Base-by-base conservation (phyloP, 2,113 vertebrate species). In the Pterocles gutturalis region DNA sequence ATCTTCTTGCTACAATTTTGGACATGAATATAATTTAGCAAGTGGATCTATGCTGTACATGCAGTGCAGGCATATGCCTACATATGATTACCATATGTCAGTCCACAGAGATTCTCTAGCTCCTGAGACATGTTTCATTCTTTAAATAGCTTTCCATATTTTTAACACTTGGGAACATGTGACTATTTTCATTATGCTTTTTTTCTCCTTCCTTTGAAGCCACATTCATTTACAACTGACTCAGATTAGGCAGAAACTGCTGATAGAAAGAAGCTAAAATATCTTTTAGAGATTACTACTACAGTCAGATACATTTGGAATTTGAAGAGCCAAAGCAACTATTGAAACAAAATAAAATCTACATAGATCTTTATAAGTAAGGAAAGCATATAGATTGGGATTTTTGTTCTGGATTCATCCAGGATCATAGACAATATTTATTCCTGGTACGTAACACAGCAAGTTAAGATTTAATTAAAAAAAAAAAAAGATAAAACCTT, bases 141-240 rank as follows among this genome's bases (percentile, higher is more conserved):
- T 87, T 94, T 91, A 94, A 96, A 96, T 91, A 96, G 87, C 38
- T 84, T 84, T 84, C 64, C 34, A 71, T 87, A 51, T 92, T 95
- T 92, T 90, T 45, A 94, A 87, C 55, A 64, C 81, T 54, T 91
- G 78, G 48, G 29, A 78, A 75, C 43, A 81, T 33, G n/a, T 54
- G 67, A 38, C 60, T 90, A 34, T 70, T 94, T 89, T 75, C 33
- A 19, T 91, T 64, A 82, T 45, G 49, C 5, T 38, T 86, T 78
- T 80, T 71, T 90, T 5, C 41, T 93, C 9, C 25, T 88, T 95
- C 24, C 70, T 93, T 91, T 91, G 84, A 93, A 79, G 78, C 22
- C 36, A 48, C 16, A 13, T 38, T 21, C 19, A 79, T 72, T 91
- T 90, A 77, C 15, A 53, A 84, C 34, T 82, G 53, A 87, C 25